Evolutionary conservation across 2,113 vertebrate genomes (phyloP).

Genomic region (Pedetes capensis): DNA sequence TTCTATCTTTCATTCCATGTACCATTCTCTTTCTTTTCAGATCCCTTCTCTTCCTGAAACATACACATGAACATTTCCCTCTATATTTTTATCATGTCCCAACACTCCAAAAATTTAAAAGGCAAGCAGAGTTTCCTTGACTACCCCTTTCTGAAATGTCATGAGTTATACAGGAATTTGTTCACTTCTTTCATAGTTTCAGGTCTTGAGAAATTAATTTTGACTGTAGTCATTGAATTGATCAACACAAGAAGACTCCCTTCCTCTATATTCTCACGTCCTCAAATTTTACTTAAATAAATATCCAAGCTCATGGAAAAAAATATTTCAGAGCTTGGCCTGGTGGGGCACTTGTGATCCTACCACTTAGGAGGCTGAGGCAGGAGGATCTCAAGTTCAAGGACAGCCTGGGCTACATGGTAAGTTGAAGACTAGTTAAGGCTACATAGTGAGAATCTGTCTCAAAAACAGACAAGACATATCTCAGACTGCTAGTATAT

Average conservation of each 20-base stretch:
- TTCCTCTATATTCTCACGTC: background rate
- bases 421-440: too few relatives aligned
- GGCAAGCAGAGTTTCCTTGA: background rate
- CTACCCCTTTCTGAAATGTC: background rate
- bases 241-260: background rate
- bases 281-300: background rate
- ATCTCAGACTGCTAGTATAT: background rate
- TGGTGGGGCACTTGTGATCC: background rate
- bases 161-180: background rate
- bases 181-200: background rate
- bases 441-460: too few relatives aligned
- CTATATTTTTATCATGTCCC: background rate
- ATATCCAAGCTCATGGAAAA: background rate
- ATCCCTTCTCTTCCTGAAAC: background rate
- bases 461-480: too few relatives aligned
- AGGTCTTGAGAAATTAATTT: constrained; percentile 27
- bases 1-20: background rate
- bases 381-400: background rate
- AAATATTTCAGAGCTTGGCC: background rate
- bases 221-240: background rate
- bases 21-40: background rate
- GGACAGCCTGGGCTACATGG: too few relatives aligned
- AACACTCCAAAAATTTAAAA: background rate
- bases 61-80: background rate
- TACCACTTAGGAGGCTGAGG: background rate